Percentiles rank a stretch among this genome's conserved stretches.
These are phyloP conservation scores for Lasioglossum oenotherae DNA, from an alignment of 2,888 invertebrate genomes.

Conservation along the genomic window DNA sequence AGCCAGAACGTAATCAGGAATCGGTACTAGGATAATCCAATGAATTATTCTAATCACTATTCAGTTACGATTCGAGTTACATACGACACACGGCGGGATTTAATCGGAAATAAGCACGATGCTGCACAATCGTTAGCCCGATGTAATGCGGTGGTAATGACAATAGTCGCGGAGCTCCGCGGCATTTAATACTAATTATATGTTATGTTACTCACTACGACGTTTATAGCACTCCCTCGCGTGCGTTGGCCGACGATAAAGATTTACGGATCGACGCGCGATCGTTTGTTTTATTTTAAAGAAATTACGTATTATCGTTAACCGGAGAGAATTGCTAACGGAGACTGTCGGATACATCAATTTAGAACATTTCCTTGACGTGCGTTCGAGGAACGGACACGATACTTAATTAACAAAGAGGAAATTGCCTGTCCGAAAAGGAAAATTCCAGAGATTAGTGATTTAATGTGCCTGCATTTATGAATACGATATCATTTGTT, in stretches of 20 bases:
- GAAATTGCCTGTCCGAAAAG: not conserved
- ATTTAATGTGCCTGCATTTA: not conserved
- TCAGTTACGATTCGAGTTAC: slow-evolving; percentile 61
- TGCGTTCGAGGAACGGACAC: not conserved
- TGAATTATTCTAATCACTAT: slow-evolving; percentile 65
- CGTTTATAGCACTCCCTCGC: slow-evolving; percentile 34
- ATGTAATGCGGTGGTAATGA: slow-evolving; percentile 59
- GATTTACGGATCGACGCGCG: not conserved
- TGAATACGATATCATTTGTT: not conserved
- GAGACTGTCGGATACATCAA: not conserved
- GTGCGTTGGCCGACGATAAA: slow-evolving; percentile 4
- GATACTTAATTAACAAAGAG: not conserved
- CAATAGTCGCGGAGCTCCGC: slow-evolving; percentile 49
- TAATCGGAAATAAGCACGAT: slow-evolving; percentile 62
- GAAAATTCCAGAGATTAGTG: not conserved
- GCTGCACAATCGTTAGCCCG: slow-evolving; percentile 57
- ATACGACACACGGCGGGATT: slow-evolving; percentile 54
- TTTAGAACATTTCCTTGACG: not conserved
- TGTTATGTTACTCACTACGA: slow-evolving; percentile 47
- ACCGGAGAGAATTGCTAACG: not conserved
- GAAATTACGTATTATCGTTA: not conserved
- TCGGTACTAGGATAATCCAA: slow-evolving; percentile 41
- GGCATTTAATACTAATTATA: slow-evolving; percentile 63
- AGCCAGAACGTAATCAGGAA: slow-evolving; percentile 48
- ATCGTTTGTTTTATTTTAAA: not conserved